Evolutionary conservation across 92 coral and sea anemone species (phyloP), one percentile per base, ranked within the genome.

Genomic region (Epizoanthus fatuus): DNA sequence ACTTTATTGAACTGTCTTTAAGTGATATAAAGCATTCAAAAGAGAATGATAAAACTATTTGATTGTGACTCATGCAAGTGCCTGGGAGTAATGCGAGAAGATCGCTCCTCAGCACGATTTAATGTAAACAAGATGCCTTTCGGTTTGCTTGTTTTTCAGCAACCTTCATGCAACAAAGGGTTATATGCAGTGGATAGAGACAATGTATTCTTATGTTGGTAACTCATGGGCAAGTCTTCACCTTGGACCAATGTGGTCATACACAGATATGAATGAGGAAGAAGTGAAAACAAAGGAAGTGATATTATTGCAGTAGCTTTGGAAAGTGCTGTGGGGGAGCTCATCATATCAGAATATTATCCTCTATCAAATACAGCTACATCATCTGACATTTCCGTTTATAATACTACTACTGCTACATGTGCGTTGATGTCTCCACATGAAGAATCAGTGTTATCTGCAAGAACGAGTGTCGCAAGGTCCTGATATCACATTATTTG

Each of bases 401-500:
- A 22, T 22, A 22, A 22, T 22, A 22, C 25, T 22, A 22, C 25
- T 22, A 22, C 25, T 22, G 25, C 25, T 22, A 22, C 25, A 22
- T 22, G 25, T 22, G 25, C 25, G 25, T 22, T 22, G 25, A 22
- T 22, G 25, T 22, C 25, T 22, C 25, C 25, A 22, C 25, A 22
- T 22, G 25, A 22, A 22, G 25, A 22, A 22, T 22, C 25, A 22
- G 25, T 22, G 25, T 22, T 22, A 22, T 22, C 25, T 22, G 0
- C 25, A 40, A 64, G 76, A 16, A 49, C 17, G 91, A 93, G 60
- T 81, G 90, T 62, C 64, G 90, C 38, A 93, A 90, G 57, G 90
- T 93, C 7, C 45, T 93, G 32, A 90, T 93, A 92, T 93, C 96
- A n/a, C 64, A 12, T 45, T 90, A 87, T 75, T 10, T 90, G 16